Evolutionary conservation across 2,113 vertebrate species (phyloP).

Genomic region (Myodes glareolus): DNA sequence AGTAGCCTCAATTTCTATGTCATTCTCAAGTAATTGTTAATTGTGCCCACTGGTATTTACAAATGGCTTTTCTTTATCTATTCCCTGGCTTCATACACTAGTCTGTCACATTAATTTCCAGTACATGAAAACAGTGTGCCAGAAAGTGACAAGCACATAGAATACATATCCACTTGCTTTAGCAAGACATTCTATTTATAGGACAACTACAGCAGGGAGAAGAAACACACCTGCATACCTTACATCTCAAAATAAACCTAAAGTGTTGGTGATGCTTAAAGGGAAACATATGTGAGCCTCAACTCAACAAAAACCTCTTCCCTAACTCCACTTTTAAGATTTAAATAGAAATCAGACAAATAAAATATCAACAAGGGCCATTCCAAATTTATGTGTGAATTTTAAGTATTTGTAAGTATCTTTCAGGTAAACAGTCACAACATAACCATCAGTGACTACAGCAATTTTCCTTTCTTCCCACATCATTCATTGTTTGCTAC

Average conservation of each 20-base stretch:
- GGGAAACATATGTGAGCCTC: neutral
- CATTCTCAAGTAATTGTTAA: slow-evolving; percentile 11
- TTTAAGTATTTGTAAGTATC: neutral
- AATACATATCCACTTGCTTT: slow-evolving; percentile 34
- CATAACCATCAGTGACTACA: slow-evolving; percentile 38
- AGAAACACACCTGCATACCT: neutral
- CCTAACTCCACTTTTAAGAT: neutral
- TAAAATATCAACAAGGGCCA: neutral
- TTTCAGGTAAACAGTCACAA: slow-evolving; percentile 47
- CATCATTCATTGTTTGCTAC: neutral
- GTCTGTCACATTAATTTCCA: slow-evolving; percentile 50
- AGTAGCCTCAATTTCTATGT: slow-evolving; percentile 30
- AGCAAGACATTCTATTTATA: slow-evolving; percentile 45
- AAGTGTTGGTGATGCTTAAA: neutral
- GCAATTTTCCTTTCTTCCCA: slow-evolving; percentile 11
- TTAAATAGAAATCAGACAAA: slow-evolving; percentile 31
- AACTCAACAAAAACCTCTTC: neutral
- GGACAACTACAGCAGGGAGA: neutral
- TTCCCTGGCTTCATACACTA: slow-evolving; percentile 28
- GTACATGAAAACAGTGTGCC: neutral
- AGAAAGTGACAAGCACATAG: slow-evolving; percentile 49
- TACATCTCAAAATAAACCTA: slow-evolving; percentile 43
- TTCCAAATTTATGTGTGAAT: slow-evolving; percentile 26
- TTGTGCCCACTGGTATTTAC: neutral
- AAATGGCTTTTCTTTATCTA: neutral